Evolutionary conservation across 2,113 vertebrate genomes (phyloP), one percentile per base, ranked within the genome.

Genomic region (Dunckerocampus dactyliophorus): DNA sequence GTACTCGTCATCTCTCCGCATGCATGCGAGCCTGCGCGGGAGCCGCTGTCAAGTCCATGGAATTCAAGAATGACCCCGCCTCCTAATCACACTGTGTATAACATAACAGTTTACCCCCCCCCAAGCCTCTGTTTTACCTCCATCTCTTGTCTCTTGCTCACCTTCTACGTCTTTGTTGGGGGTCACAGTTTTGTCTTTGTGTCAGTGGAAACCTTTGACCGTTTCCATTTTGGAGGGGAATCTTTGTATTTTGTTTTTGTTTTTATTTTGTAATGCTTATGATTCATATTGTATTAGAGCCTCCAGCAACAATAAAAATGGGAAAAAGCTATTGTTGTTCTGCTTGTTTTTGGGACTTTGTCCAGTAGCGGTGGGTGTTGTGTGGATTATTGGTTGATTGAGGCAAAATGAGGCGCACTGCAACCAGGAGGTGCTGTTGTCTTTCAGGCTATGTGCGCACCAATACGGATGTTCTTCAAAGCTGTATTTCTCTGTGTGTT

Each of bases 221-320:
- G 75, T 89, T 88, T 89, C 78, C 71, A 76, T 77, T 83, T 85
- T 80, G 76, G 81, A 88, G 82, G 86, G 89, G 85, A 87, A 83
- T 84, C 65, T 88, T 86, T 80, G 72, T 83, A 71, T 80, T 86
- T 83, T 84, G 84, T 69, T 79, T 75, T 71, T 67, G 73, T 83
- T 83, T 86, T 90, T 85, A 84, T 91, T 90, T 90, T 91, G 89
- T 90, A 90, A 91, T 88, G 89, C 89, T 91, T 90, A 90, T 82
- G 67, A 84, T 89, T 90, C 84, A 88, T 91, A 90, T 90, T 91
- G 85, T 89, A 87, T 89, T 91, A 90, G 90, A 90, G 91, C 90
- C 89, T 91, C 90, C 91, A 88, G 88, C 90, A 91, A 88, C 91
- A 92, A 92, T 91, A 92, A 92, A 91, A 90, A 86, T 63, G 53